Conservation (phyloP, 2,797 vertebrate species). For the Hippopotamyrus pictus region DNA sequence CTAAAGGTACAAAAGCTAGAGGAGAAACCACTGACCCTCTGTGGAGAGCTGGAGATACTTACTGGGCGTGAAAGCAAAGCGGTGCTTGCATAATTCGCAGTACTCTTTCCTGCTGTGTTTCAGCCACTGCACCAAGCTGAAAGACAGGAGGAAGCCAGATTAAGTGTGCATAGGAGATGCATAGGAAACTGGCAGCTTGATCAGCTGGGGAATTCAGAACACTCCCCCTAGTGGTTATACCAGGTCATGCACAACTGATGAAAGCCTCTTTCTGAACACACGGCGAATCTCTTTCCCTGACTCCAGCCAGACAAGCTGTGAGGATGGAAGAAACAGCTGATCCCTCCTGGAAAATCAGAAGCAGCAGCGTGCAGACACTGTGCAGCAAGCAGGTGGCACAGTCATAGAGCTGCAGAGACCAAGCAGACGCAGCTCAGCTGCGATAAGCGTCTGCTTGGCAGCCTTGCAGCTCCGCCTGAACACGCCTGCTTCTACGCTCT, state of each 20-base stretch:
- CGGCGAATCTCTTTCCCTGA: not conserved
- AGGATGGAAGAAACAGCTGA: not conserved
- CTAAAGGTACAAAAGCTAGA: not conserved
- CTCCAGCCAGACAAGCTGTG: not conserved
- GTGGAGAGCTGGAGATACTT: slow-evolving; percentile 59
- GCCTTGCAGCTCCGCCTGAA: not conserved
- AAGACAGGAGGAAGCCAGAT: slow-evolving; percentile 45
- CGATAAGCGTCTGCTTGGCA: not conserved
- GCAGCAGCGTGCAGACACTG: not conserved
- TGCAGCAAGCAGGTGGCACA: not conserved
- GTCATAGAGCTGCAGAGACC: not conserved
- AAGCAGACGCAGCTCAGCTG: not conserved
- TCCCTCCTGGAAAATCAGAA: not conserved
- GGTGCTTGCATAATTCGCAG: slow-evolving; percentile 99
- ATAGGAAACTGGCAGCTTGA: not conserved
- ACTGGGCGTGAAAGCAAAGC: slow-evolving; percentile 99
- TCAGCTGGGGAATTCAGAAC: not conserved
- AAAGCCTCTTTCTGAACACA: not conserved
- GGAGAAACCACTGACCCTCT: not conserved
- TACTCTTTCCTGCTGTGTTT: slow-evolving; percentile 99
- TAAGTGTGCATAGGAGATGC: not conserved
- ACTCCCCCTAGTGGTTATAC: not conserved
- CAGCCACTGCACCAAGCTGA: slow-evolving; percentile 98
- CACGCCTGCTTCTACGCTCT: not conserved
- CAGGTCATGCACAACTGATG: not conserved